These are phyloP conservation scores for Hemibagrus wyckioides DNA, from an alignment of 2,113 vertebrate species.

Conservation along the genomic window DNA sequence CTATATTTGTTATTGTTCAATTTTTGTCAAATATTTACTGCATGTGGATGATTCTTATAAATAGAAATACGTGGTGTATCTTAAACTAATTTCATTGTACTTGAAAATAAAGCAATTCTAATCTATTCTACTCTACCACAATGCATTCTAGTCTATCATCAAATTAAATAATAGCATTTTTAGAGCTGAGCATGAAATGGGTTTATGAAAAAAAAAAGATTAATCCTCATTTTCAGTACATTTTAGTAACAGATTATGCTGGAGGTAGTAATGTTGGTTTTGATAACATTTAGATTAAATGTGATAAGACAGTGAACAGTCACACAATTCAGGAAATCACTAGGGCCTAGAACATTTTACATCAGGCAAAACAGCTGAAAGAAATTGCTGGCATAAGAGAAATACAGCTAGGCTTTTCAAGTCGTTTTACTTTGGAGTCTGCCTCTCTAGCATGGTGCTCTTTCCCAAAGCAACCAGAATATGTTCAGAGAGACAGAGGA, in stretches of 20 bases:
- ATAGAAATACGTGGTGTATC: not conserved
- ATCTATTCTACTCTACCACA: not conserved
- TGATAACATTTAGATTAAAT: slow-evolving; percentile 25
- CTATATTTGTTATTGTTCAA: not conserved
- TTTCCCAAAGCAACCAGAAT: slow-evolving; percentile 33
- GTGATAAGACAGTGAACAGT: slow-evolving; percentile 38
- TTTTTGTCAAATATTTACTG: not conserved
- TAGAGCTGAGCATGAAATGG: slow-evolving; percentile 4
- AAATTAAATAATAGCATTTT: not conserved
- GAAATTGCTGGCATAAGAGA: slow-evolving; percentile 39
- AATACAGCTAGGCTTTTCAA: slow-evolving; percentile 41
- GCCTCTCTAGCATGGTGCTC: slow-evolving; percentile 8
- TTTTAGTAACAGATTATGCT: slow-evolving; percentile 16
- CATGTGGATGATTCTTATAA: not conserved
- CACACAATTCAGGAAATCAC: slow-evolving; percentile 33
- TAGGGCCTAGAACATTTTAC: slow-evolving; percentile 25
- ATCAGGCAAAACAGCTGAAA: slow-evolving; percentile 46
- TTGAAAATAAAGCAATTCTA: not conserved
- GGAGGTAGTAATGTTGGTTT: not conserved
- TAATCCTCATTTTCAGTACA: not conserved
- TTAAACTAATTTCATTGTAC: not conserved
- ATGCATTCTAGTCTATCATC: not conserved
- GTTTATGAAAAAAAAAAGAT: not conserved
- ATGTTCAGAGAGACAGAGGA: slow-evolving; percentile 31
- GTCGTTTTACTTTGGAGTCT: slow-evolving; percentile 36